These are phyloP conservation scores for Flexamia atlantica DNA, from an alignment of 2,888 invertebrate genomes.

Conservation along the genomic window DNA sequence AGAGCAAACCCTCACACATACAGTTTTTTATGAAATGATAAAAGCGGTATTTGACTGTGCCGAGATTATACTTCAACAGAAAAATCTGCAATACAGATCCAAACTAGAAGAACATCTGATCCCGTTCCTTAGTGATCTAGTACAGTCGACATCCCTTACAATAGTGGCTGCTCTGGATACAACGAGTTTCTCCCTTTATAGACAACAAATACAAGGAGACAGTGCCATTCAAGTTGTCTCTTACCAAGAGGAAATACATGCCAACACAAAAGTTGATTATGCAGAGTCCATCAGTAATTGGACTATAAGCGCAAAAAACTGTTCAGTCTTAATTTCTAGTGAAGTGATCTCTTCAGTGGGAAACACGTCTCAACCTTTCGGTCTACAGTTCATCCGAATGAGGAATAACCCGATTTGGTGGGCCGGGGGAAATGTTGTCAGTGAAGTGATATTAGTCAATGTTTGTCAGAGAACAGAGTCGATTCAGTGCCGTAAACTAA, in stretches of 20 bases:
- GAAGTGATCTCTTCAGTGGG: no score
- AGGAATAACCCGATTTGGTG: not conserved
- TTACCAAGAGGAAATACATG: no score
- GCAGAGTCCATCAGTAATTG: not conserved
- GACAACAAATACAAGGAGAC: no score
- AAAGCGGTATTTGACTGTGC: not conserved
- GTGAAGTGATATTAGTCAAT: not conserved
- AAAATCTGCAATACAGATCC: no score
- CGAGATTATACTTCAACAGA: not conserved
- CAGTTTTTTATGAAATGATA: not conserved
- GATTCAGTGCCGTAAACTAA: not conserved
- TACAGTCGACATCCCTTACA: no score
- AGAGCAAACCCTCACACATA: not conserved
- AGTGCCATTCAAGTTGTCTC: no score
- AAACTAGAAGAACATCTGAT: no score
- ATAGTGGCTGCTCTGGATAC: no score
- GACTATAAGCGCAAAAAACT: not conserved
- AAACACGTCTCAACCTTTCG: not conserved
- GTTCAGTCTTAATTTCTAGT: no score
- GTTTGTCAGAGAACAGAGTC: not conserved
- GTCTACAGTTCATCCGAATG: not conserved
- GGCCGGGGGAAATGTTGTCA: not conserved
- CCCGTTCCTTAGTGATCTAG: not conserved
- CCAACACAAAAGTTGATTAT: not conserved
- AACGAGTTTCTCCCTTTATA: not conserved